Percentiles rank a stretch among this genome's conserved stretches.
phyloP scores from a whole-genome alignment of 2,113 vertebrate species.

The Nymphicus hollandicus region DNA sequence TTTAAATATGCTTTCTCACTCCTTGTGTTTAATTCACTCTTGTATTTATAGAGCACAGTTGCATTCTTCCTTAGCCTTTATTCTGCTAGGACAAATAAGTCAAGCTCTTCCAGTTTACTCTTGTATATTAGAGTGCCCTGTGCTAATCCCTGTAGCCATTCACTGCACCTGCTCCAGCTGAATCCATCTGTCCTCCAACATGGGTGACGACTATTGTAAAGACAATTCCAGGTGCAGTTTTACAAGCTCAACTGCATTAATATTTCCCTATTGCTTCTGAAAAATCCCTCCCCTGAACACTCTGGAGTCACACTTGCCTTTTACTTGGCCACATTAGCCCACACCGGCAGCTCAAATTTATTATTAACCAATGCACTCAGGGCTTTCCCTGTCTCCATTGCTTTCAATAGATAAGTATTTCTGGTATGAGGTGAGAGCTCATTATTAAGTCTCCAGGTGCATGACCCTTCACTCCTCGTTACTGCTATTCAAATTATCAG shows the following conservation, averaged over 20 bases:
- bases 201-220: background rate
- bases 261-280: background rate
- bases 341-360: background rate
- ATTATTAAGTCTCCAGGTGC: background rate
- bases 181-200: background rate
- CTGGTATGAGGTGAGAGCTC: background rate
- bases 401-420: background rate
- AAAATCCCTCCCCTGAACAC: background rate
- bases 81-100: background rate
- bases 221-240: background rate
- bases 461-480: background rate
- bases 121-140: background rate
- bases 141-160: background rate
- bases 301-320: background rate
- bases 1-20: background rate
- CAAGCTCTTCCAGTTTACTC: background rate
- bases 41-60: background rate
- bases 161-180: slow-evolving; percentile 29
- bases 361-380: background rate
- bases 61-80: background rate
- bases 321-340: background rate
- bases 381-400: background rate
- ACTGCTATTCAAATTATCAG: background rate
- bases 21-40: background rate
- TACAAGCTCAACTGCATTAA: background rate